Conservation (phyloP, 2,797 vertebrate genomes). For the Muscicapa striata region DNA sequence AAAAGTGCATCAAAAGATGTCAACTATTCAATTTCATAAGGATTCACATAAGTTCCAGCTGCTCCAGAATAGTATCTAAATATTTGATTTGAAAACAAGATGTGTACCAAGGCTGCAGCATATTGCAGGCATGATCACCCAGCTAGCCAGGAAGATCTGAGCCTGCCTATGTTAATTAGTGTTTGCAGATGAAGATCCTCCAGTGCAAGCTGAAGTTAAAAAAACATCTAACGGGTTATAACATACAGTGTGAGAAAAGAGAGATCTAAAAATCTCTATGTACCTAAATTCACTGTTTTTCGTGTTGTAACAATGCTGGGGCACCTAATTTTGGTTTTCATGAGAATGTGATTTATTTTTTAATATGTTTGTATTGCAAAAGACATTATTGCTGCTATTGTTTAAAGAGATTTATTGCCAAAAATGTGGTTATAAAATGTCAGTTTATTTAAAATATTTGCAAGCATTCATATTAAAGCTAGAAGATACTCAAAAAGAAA, state of each 20-base stretch:
- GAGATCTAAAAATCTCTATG: not conserved
- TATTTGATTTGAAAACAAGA: conserved; percentile 48
- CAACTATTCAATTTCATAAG: conserved; percentile 40
- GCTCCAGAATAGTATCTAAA: conserved; percentile 44
- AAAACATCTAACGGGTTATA: not conserved
- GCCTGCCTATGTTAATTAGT: not conserved
- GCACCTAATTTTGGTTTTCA: not conserved
- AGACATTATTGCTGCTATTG: not conserved
- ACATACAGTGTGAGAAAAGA: not conserved
- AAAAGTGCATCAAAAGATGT: not conserved
- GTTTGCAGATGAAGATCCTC: not conserved
- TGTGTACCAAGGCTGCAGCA: not conserved
- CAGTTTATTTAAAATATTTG: not conserved
- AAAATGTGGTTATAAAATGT: not conserved
- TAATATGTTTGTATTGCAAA: not conserved
- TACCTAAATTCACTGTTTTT: not conserved
- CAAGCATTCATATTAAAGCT: conserved; percentile 9
- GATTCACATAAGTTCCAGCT: conserved; percentile 38
- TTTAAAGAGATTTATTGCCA: not conserved
- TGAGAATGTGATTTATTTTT: not conserved
- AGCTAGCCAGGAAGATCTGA: not conserved
- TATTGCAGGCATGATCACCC: not conserved
- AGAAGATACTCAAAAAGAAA: not conserved
- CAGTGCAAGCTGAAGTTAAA: not conserved
- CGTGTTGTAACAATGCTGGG: not conserved